phyloP scores from a whole-genome alignment of 2,888 invertebrate genomes.

The Macrophya alboannulata region DNA sequence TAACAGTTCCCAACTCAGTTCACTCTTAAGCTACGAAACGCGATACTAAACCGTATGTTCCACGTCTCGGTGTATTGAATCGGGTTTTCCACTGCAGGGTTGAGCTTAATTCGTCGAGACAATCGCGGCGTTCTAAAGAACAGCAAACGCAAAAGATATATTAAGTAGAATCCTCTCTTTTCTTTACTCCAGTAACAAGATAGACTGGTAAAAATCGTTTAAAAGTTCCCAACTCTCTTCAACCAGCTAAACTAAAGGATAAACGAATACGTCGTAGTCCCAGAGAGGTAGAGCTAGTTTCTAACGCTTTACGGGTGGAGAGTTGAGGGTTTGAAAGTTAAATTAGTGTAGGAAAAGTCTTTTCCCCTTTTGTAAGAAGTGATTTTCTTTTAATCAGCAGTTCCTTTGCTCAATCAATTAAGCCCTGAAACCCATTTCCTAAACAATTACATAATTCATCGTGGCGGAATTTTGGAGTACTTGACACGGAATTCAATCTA shows the following conservation, averaged over 20 bases:
- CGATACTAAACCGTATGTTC: neutral
- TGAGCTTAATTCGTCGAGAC: neutral
- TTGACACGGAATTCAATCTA: neutral
- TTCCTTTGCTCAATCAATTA: neutral
- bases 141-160: neutral
- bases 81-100: neutral
- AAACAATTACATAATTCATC: neutral
- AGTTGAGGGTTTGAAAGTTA: slow-evolving; percentile 43
- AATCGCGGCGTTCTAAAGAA: neutral
- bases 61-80: neutral
- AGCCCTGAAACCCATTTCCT: neutral
- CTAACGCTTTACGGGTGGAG: neutral
- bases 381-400: slow-evolving; percentile 1
- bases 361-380: neutral
- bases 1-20: slow-evolving; percentile 42
- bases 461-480: neutral
- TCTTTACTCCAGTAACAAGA: neutral
- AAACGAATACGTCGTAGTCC: neutral
- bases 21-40: slow-evolving; percentile 18
- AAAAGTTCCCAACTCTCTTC: slow-evolving; percentile 14
- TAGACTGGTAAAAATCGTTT: slow-evolving; percentile 36
- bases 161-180: neutral
- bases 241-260: slow-evolving; percentile 30
- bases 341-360: slow-evolving; percentile 23
- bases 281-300: neutral